These are phyloP conservation scores for Planococcus citri DNA, from an alignment of 1,140 invertebrate species.

Conservation along the genomic window DNA sequence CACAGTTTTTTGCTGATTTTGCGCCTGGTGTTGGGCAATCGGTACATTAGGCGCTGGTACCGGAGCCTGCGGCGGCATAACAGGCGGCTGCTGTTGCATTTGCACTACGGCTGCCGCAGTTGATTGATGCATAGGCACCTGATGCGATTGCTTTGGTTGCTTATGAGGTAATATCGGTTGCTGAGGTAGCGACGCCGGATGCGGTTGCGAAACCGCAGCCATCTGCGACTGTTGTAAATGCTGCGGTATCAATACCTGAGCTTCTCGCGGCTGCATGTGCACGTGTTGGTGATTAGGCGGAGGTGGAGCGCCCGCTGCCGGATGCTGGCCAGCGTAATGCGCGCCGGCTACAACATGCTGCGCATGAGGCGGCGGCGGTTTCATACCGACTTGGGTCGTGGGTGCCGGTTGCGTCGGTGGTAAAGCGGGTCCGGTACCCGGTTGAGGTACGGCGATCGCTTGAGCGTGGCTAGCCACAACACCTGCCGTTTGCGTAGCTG, in stretches of 20 bases:
- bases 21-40: conserved; percentile 15
- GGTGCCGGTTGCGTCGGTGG: too few relatives aligned
- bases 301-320: neutral
- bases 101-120: neutral
- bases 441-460: too few relatives aligned
- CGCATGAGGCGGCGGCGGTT: neutral
- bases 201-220: conserved; percentile 12
- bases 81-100: neutral
- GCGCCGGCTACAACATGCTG: neutral
- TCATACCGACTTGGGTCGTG: too few relatives aligned
- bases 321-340: neutral
- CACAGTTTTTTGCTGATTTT: conserved; percentile 32
- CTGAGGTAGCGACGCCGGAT: conserved; percentile 33
- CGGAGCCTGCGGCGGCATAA: conserved; percentile 23
- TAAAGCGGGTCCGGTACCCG: too few relatives aligned
- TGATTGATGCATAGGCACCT: neutral
- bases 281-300: conserved; percentile 21
- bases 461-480: neutral
- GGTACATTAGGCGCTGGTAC: conserved; percentile 36
- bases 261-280: neutral
- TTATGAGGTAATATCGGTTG: conserved; percentile 29
- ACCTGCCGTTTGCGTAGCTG: conserved; percentile 16
- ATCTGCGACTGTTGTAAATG: conserved; percentile 3
- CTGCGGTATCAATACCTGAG: conserved; percentile 18
- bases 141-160: neutral